Base-by-base conservation (phyloP, 2,797 vertebrate species). In the Trematomus bernacchii region DNA sequence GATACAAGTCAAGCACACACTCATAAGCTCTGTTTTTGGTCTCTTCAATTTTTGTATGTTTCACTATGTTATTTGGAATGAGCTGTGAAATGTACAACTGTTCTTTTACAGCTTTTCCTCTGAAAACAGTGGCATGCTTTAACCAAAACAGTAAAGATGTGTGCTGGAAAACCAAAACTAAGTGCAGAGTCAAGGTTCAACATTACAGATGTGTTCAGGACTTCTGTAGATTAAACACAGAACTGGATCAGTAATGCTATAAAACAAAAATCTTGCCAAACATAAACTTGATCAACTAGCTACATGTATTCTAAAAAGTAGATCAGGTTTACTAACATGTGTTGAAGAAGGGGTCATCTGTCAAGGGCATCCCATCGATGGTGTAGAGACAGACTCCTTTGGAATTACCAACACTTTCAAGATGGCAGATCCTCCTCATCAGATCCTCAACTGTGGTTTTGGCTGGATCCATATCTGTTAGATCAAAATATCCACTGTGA, bases 301-400 rank as follows among this genome's bases (percentile, higher is more conserved):
- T 23, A 23, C 23, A 23, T 3, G 23, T 23, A 23, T 23, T 23
- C 23, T 23, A 61, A 44, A 30, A 1, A 66, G 2, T 15, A 18
- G 9, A 52, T 51, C 6, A 66, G 44, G 19, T 77, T 3, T 48
- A 40, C 93, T 89, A 67, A 93, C 93, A 93, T 48, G 89, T 89
- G 65, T 92, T 94, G 64, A 93, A 93, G 85, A 91, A 94, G 47
- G 92, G 89, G 51, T 93, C 93, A 4, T 94, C 92, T 1, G 88
- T 88, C 67, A 94, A 60, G 1, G 93, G 89, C 89, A 93, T 91
- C 42, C 93, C 92, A 21, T 94, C 86, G 0, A 0, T 10, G 2
- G 92, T 85, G 82, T 78, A 93, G 30, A 93, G 87, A 66, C 93
- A 94, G 27, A 92, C 84, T 0, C 83, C 84, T 71, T 47, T 89